Conservation (phyloP, 2,888 invertebrate species). For the Spicauda simplicius region DNA sequence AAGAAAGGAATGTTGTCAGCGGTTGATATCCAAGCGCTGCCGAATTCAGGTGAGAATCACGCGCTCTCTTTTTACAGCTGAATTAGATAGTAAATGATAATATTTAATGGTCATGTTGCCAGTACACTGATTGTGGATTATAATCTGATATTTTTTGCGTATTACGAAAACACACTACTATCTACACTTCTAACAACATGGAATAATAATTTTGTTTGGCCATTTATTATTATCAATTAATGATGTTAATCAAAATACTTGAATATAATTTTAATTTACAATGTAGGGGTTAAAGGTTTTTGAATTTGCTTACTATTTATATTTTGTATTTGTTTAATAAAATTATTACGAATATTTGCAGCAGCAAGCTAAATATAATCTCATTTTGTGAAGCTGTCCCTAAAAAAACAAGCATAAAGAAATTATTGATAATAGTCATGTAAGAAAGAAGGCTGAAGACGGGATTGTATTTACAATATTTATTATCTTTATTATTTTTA, state of each 20-base stretch:
- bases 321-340: background rate
- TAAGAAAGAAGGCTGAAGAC: background rate
- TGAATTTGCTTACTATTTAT: background rate
- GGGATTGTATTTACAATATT: background rate
- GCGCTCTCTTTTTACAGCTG: slow-evolving; percentile 51
- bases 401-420: slow-evolving; percentile 5
- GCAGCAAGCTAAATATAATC: background rate
- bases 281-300: background rate
- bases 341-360: too few relatives aligned
- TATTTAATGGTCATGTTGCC: slow-evolving; percentile 49
- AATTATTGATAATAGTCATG: background rate
- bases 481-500: background rate
- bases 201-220: too few relatives aligned
- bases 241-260: too few relatives aligned
- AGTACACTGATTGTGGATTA: slow-evolving; percentile 8
- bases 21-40: slow-evolving; percentile 77
- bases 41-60: slow-evolving; percentile 81
- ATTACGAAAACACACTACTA: background rate
- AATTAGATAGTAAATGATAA: slow-evolving; percentile 64
- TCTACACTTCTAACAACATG: background rate
- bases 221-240: too few relatives aligned
- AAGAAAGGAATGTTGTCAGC: slow-evolving; percentile 79
- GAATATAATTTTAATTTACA: too few relatives aligned
- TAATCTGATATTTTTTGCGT: background rate
- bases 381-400: background rate